Evolutionary conservation across 2,113 vertebrate genomes (phyloP).

Genomic region (Pelobates fuscus): DNA sequence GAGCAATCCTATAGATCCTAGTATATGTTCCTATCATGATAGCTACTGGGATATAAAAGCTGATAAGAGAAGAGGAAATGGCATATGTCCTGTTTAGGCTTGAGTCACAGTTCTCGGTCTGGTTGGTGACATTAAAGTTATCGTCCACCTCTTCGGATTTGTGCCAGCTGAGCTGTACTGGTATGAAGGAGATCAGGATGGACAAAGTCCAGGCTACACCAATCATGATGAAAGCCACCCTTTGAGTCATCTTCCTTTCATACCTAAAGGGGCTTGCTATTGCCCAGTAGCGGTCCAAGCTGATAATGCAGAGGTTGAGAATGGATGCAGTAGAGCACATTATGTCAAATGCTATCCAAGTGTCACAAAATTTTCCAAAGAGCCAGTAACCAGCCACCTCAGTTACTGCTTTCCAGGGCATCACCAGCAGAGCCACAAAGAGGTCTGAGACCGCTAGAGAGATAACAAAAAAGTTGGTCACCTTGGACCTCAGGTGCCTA

Average conservation of each 20-base stretch:
- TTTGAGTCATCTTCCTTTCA: slow-evolving; percentile 73
- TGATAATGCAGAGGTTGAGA: slow-evolving; percentile 80
- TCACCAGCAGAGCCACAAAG: slow-evolving; percentile 77
- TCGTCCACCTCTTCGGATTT: slow-evolving; percentile 54
- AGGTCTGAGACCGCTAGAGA: slow-evolving; percentile 77
- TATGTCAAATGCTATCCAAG: slow-evolving; percentile 82
- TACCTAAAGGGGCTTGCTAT: slow-evolving; percentile 77
- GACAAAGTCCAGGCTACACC: slow-evolving; percentile 73
- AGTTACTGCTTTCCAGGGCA: slow-evolving; percentile 78
- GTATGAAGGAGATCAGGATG: slow-evolving; percentile 78
- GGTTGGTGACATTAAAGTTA: slow-evolving; percentile 9
- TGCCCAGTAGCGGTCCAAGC: slow-evolving; percentile 82
- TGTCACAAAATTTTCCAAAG: slow-evolving; percentile 74
- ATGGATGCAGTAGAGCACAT: slow-evolving; percentile 80
- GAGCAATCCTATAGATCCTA: slow-evolving; percentile 78
- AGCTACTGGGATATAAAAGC: slow-evolving; percentile 75
- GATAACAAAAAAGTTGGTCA: slow-evolving; percentile 81
- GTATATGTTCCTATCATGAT: slow-evolving; percentile 81
- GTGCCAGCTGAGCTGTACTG: slow-evolving; percentile 79
- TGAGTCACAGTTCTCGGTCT: slow-evolving; percentile 65
- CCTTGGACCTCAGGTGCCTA: slow-evolving; percentile 72
- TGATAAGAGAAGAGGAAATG: slow-evolving; percentile 70
- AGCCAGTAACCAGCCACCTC: slow-evolving; percentile 71
- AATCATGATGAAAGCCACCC: slow-evolving; percentile 75
- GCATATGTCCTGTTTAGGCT: slow-evolving; percentile 76